Evolutionary conservation across 2,797 vertebrate species (phyloP).

Genomic region (Rachycentron canadum): DNA sequence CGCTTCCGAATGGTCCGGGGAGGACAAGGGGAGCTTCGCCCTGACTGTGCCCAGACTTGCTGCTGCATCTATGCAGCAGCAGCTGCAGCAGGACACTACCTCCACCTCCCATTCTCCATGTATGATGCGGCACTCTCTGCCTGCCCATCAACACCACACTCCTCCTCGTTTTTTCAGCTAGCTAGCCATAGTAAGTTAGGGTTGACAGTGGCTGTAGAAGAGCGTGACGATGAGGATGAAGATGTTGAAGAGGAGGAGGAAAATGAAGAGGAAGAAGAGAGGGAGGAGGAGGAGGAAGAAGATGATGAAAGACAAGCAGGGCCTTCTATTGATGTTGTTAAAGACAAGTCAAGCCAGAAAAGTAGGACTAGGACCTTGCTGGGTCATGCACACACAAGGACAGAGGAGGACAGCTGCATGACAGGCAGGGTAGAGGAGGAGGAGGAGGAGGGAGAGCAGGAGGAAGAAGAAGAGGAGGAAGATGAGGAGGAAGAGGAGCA

Average conservation of each 20-base stretch:
- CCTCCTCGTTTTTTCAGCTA: slow-evolving; percentile 83
- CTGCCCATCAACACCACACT: slow-evolving; percentile 81
- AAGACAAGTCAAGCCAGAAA: slow-evolving; percentile 60
- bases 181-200: slow-evolving; percentile 74
- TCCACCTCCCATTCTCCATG: slow-evolving; percentile 91
- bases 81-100: slow-evolving; percentile 86
- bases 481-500: slow-evolving; percentile 65
- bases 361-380: slow-evolving; percentile 65
- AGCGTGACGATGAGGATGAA: slow-evolving; percentile 69
- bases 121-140: slow-evolving; percentile 84
- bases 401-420: slow-evolving; percentile 58
- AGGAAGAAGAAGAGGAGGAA: slow-evolving; percentile 56
- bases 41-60: slow-evolving; percentile 90
- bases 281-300: slow-evolving; percentile 58
- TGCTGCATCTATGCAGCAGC: slow-evolving; percentile 91
- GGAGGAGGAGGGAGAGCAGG: slow-evolving; percentile 44
- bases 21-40: slow-evolving; percentile 76
- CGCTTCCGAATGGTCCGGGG: slow-evolving; percentile 89
- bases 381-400: slow-evolving; percentile 58
- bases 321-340: slow-evolving; percentile 42
- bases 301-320: slow-evolving; percentile 62
- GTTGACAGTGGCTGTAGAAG: slow-evolving; percentile 56
- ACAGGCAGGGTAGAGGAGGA: slow-evolving; percentile 57
- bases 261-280: slow-evolving; percentile 43
- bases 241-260: slow-evolving; percentile 69